These are phyloP conservation scores for Delphinapterus leucas DNA, from an alignment of 2,113 vertebrate species.

Conservation along the genomic window DNA sequence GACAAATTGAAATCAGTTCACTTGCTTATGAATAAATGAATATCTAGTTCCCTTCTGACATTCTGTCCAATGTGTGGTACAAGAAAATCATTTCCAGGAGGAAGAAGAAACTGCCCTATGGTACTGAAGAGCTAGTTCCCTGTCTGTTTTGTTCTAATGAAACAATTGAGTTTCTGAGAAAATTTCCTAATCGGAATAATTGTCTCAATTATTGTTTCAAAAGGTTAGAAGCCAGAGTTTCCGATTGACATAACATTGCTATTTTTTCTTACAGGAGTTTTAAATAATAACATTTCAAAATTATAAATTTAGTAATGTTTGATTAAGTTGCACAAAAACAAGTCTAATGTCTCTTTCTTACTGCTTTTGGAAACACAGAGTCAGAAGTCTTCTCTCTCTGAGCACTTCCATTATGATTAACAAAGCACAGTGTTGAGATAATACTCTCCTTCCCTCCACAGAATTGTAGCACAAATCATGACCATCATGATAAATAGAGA, in stretches of 20 bases:
- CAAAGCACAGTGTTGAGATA: not conserved
- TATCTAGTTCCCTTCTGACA: not conserved
- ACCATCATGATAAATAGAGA: not conserved
- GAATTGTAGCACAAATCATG: not conserved
- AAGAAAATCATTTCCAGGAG: not conserved
- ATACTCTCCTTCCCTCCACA: not conserved
- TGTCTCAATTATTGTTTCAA: constrained; percentile 9
- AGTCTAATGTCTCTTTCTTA: not conserved
- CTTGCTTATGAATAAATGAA: not conserved
- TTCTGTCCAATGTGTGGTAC: not conserved
- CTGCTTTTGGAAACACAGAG: not conserved
- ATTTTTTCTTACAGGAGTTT: not conserved
- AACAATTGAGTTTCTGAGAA: not conserved
- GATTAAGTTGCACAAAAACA: not conserved
- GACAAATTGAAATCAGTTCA: not conserved
- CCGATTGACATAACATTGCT: not conserved
- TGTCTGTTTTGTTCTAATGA: not conserved
- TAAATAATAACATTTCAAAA: constrained; percentile 45
- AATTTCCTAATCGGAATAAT: not conserved
- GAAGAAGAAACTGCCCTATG: not conserved
- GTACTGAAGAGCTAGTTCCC: not conserved
- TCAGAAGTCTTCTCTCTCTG: not conserved
- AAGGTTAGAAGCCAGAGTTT: not conserved
- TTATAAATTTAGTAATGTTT: not conserved
- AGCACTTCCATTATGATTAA: not conserved